Base-by-base conservation (phyloP, 2,113 vertebrate genomes). In the Microtus ochrogaster region DNA sequence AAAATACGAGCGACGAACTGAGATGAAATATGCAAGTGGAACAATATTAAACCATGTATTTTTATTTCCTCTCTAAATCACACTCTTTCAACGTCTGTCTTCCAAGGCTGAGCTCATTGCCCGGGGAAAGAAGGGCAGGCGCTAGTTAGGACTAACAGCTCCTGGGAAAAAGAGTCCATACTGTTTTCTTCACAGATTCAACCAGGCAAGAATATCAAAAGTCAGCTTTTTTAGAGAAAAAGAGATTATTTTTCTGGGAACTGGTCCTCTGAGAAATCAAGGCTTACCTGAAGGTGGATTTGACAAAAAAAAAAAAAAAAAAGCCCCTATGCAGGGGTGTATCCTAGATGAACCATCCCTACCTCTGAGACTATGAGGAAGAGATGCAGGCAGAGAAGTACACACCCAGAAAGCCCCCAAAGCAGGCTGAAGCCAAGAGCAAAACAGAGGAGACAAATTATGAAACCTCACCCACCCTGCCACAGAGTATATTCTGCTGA, bases 11-110 rank as follows among this genome's bases (percentile, higher is more conserved):
- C 65, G 94, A 65, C 77, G 95, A 89, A 89, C 73, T 74, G 92
- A 93, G 94, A 95, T 96, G 86, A 96, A 96, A 91, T 96, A 96
- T 92, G 86, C 81, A 96, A 72, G 52, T 92, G 89, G 68, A 86
- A 61, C 68, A 95, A 91, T 95, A 95, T 95, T 89, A 97, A 95
- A 86, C n/a, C 19, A 4, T 41, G 36, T 76, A 47, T 91, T 91
- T 98, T 89, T 86, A 94, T 89, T 95, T 89, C n/a, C 58, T 70
- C 41, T 70, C 7, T 94, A 96, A 92, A 89, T 96, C 96, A 94
- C 19, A 11, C 33, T 39, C 21, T 44, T 84, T 79, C 74, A 68
- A 41, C 36, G 73, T 90, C 58, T 88, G 74, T 82, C 28, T 74
- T 91, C 68, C 58, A 84, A 58, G 63, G 68, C 61, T 66, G 70